phyloP scores from a whole-genome alignment of 2,797 vertebrate genomes.

The Myotis pilosus region DNA sequence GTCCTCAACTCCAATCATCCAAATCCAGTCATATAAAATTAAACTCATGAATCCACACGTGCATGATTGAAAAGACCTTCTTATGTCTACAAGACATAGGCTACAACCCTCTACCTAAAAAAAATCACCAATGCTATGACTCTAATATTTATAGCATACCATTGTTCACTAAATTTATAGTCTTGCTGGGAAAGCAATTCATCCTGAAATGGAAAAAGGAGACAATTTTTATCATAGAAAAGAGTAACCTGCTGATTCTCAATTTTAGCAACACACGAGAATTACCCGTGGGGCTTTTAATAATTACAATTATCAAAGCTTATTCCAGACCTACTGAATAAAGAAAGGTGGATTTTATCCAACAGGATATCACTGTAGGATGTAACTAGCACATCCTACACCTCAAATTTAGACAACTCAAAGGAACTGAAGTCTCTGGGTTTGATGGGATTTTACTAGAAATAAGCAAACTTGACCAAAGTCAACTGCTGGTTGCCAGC shows the following conservation, averaged over 20 bases:
- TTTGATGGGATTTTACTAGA: neutral
- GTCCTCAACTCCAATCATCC: neutral
- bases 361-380: neutral
- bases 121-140: neutral
- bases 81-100: neutral
- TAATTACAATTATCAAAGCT: neutral
- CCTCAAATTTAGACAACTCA: neutral
- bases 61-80: neutral
- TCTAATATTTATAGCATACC: neutral
- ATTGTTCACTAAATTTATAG: neutral
- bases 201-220: neutral
- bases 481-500: neutral
- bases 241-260: neutral
- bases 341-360: neutral
- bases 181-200: neutral
- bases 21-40: neutral
- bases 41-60: neutral
- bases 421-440: neutral
- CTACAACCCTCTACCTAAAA: neutral
- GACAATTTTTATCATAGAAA: neutral
- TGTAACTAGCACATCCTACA: neutral
- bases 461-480: neutral
- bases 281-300: neutral
- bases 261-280: neutral
- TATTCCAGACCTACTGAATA: neutral